These are phyloP conservation scores for Capromys pilorides DNA, from an alignment of 2,797 vertebrate genomes.

Conservation along the genomic window DNA sequence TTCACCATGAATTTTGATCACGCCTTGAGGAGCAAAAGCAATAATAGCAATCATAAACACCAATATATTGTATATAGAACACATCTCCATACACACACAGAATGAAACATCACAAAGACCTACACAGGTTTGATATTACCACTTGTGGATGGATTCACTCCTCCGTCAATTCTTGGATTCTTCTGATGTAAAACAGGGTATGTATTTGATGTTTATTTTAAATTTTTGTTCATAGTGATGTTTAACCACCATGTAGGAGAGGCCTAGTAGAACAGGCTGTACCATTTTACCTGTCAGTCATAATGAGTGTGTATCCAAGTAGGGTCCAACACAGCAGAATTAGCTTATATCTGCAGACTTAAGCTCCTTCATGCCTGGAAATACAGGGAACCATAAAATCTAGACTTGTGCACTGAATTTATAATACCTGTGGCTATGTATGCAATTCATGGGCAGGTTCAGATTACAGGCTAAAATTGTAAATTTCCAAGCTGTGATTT, in stretches of 20 bases:
- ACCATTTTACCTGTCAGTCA: neutral
- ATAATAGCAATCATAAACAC: neutral
- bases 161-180: neutral
- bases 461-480: neutral
- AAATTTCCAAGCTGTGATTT: neutral
- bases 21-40: neutral
- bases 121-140: neutral
- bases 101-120: neutral
- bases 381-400: neutral
- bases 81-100: neutral
- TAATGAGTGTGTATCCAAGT: neutral
- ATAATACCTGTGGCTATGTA: neutral
- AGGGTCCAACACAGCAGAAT: neutral
- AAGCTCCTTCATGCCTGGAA: neutral
- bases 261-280: neutral
- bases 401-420: neutral
- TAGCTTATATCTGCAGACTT: neutral
- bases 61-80: neutral
- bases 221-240: neutral
- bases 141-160: neutral
- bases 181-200: neutral
- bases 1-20: neutral
- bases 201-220: neutral
- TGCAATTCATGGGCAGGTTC: neutral
- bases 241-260: neutral